Evolutionary conservation across 2,113 vertebrate genomes (phyloP).

Genomic region (Microtus ochrogaster): DNA sequence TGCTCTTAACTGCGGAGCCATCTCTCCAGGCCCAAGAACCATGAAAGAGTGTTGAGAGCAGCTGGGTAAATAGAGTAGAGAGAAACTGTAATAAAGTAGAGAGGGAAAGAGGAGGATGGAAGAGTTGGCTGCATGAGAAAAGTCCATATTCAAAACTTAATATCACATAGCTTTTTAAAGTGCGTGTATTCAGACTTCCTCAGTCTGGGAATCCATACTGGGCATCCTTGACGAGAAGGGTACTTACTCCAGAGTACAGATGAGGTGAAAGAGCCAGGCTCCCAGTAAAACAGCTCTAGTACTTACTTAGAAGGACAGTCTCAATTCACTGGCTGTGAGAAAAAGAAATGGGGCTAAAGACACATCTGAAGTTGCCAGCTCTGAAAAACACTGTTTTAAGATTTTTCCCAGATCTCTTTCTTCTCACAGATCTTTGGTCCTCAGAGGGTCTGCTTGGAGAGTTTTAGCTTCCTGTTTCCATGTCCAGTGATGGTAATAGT

Average conservation of each 20-base stretch:
- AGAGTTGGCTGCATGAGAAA: not conserved
- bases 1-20: not conserved
- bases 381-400: not conserved
- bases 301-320: not conserved
- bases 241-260: not conserved
- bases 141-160: not conserved
- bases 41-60: slow-evolving; percentile 17
- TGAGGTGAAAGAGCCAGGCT: not conserved
- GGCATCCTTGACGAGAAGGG: not conserved
- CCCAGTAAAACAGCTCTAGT: slow-evolving; percentile 1
- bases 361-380: not conserved
- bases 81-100: not conserved
- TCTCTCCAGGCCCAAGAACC: not conserved
- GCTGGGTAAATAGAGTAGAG: not conserved
- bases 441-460: not conserved
- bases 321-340: not conserved
- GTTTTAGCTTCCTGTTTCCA: not conserved
- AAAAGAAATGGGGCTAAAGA: not conserved
- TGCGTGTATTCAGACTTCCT: not conserved
- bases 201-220: not conserved
- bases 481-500: not conserved
- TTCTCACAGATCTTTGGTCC: not conserved
- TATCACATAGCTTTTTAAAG: not conserved
- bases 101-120: not conserved
- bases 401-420: not conserved